A percentile compares a stretch with the other conserved stretches of the same genome.
These are phyloP conservation scores for Perdita meconis DNA, from an alignment of 2,888 invertebrate species.

Conservation along the genomic window DNA sequence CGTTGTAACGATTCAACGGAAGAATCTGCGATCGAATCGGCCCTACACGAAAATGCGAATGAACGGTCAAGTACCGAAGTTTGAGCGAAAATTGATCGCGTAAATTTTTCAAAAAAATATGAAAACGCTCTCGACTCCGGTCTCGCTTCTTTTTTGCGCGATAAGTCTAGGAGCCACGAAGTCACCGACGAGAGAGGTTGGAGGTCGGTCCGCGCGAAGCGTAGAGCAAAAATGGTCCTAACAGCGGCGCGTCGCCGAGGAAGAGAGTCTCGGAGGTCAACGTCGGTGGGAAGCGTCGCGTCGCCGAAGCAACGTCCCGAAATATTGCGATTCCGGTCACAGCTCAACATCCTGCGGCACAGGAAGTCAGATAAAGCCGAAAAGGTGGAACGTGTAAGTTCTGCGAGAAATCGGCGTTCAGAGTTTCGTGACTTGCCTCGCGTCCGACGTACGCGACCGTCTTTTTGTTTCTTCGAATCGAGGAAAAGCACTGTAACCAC, in stretches of 20 bases:
- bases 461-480: background rate
- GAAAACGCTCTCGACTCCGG: too few species aligned
- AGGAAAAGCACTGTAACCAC: background rate
- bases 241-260: conserved; percentile 29
- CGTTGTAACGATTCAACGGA: background rate
- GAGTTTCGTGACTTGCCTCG: conserved; percentile 50
- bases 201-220: conserved; percentile 4
- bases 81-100: background rate
- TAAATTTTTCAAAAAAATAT: too few species aligned
- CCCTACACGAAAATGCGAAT: background rate
- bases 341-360: conserved; percentile 51
- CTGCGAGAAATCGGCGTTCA: conserved; percentile 34
- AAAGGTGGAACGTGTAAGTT: conserved; percentile 55
- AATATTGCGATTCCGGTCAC: conserved; percentile 71
- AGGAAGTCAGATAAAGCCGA: conserved; percentile 50
- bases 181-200: background rate
- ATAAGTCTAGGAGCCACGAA: background rate
- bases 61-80: background rate
- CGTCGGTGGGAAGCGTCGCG: conserved; percentile 63
- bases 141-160: conserved; percentile 9
- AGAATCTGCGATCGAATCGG: background rate
- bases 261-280: conserved; percentile 37
- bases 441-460: conserved; percentile 15
- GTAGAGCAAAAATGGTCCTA: conserved; percentile 24
- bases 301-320: too few species aligned